Percentiles rank a stretch among this genome's conserved stretches.
phyloP scores from a whole-genome alignment of 2,113 vertebrate genomes.

The Myrmecobius fasciatus region DNA sequence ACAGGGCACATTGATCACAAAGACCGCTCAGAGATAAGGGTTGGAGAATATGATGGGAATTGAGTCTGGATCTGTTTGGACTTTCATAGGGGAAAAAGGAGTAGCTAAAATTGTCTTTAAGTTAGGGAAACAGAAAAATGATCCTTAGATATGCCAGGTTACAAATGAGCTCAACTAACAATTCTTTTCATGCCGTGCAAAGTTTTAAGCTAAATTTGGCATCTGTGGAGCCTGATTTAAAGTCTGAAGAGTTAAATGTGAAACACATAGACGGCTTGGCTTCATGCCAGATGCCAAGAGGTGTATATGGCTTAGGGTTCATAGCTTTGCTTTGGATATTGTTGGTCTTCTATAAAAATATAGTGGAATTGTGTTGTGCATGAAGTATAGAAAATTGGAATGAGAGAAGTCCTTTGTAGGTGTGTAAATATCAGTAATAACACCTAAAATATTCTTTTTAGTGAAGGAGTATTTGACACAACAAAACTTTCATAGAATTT shows the following conservation, averaged over 20 bases:
- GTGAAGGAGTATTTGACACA: background rate
- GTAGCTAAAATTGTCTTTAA: constrained; percentile 52
- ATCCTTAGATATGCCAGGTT: constrained; percentile 49
- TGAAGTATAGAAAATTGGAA: background rate
- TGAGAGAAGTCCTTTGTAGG: background rate
- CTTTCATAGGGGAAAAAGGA: constrained; percentile 41
- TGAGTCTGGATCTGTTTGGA: constrained; percentile 20
- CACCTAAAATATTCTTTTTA: constrained; percentile 29
- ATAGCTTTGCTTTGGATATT: background rate
- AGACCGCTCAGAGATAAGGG: background rate
- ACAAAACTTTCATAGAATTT: background rate
- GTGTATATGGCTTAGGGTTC: background rate
- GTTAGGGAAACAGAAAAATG: constrained; percentile 28
- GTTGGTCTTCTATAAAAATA: background rate
- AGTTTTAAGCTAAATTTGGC: constrained; percentile 59
- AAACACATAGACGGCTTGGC: constrained; percentile 33
- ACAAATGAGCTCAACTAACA: constrained; percentile 30
- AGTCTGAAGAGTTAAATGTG: constrained; percentile 26
- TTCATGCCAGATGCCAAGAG: background rate
- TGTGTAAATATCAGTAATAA: background rate
- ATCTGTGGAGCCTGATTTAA: constrained; percentile 43
- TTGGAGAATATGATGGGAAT: background rate
- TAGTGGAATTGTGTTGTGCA: background rate
- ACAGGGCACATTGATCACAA: background rate
- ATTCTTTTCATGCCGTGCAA: constrained; percentile 55